These are phyloP conservation scores for Agrotis ipsilon DNA, from an alignment of 2,888 invertebrate species.

Conservation along the genomic window DNA sequence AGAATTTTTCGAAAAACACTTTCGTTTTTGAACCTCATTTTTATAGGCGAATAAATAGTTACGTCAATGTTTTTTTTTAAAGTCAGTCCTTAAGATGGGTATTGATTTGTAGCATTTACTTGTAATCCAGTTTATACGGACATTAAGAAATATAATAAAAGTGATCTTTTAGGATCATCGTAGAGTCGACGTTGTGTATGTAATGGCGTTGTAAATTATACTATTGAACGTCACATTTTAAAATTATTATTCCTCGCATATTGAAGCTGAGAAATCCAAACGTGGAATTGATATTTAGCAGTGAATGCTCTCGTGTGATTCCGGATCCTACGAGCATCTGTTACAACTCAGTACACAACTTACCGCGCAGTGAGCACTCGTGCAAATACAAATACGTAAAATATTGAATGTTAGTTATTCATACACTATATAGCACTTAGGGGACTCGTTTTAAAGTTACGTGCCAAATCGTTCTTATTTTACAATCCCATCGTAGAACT, in stretches of 20 bases:
- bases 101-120: constrained; percentile 65
- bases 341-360: constrained; percentile 64
- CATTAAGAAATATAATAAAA: constrained; percentile 26
- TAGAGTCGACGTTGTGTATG: constrained; percentile 37
- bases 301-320: constrained; percentile 28
- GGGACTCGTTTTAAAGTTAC: constrained; percentile 71
- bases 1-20: constrained; percentile 71
- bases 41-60: constrained; percentile 69
- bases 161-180: constrained; percentile 52
- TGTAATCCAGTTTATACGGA: constrained; percentile 47
- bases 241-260: constrained; percentile 47
- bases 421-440: constrained; percentile 76
- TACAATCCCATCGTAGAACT: constrained; percentile 49
- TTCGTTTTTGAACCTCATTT: constrained; percentile 75
- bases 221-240: constrained; percentile 28
- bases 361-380: constrained; percentile 58
- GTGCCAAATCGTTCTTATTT: constrained; percentile 77
- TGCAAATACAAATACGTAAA: constrained; percentile 78
- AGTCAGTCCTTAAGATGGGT: constrained; percentile 62
- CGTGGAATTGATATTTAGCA: constrained; percentile 58
- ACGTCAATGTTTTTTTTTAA: constrained; percentile 66
- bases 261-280: constrained; percentile 44
- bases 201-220: constrained; percentile 27
- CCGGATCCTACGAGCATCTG: constrained; percentile 49
- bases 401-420: constrained; percentile 79